Evolutionary conservation across 2,797 vertebrate genomes (phyloP), one percentile per base, ranked within the genome.

Genomic region (Xenentodon cancila): DNA sequence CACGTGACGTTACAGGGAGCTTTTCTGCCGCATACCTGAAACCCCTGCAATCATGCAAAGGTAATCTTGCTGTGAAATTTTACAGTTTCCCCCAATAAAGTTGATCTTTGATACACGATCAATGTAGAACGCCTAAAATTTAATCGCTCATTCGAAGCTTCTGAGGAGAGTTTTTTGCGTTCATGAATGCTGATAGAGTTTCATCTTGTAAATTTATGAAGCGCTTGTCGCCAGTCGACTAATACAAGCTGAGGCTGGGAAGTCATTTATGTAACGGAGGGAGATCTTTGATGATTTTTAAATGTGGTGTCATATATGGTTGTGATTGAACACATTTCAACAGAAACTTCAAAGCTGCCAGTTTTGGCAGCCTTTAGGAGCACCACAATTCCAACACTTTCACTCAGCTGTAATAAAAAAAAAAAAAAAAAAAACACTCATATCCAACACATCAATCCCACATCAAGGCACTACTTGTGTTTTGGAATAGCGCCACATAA

Each of bases 161-260:
- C 57, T 74, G 77, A 72, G 52, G 78, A 68, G 47, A 73, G 64
- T 9, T n/a, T 46, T 30, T 64, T 80, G 64, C 82, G 84, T 83
- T 71, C 80, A 76, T 87, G 85, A 88, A 88, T 87, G 88, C 86
- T 83, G 86, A 89, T 89, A 65, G 43, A 74, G 65, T 44, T 76
- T 84, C 58, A 68, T 55, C 60, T 84, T 82, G 53, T 40, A 67
- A 59, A 62, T 80, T 80, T 53, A 59, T 55, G 57, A 84, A 75
- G 64, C 60, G n/a, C 52, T 61, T 72, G 25, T 86, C 82, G 81
- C 69, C 56, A 50, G 11, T 8, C 47, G 71, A 46, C 60, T 80
- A 69, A 81, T 78, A 59, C 64, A 73, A 77, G 60, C 56, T 57
- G 55, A 67, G 73, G 64, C 71, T 22, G 47, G 71, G 22, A 66